Base-by-base conservation (phyloP, 1,140 invertebrate species). In the Drosophila hydei region DNA sequence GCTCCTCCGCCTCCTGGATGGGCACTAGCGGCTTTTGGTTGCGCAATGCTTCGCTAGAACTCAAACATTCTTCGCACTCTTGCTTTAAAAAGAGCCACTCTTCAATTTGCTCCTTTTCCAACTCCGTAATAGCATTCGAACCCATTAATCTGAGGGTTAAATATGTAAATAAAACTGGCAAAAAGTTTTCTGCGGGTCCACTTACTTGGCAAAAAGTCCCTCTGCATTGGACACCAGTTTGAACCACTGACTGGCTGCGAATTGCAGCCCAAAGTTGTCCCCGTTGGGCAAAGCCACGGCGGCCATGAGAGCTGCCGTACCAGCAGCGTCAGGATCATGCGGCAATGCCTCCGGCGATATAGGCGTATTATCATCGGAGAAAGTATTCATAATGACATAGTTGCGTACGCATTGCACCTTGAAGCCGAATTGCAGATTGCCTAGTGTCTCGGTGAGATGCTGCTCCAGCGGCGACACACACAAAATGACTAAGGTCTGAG, bases 11-110 rank as follows among this genome's bases (percentile, higher is more conserved):
- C 88, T 95, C 95, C 79, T 94, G 93, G 21, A 95, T 95, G 75
- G 93, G 92, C 71, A 94, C 94, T 14, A 95, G 89, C 0, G 93
- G 93, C 91, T 94, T 91, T 72, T 93, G 92, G 7, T 92, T 58
- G 74, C 91, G 84, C 42, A 90, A 78, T 0, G 78, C 91, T 45
- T 93, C 93, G 68, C 94, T 94, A 54, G 92, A 94, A 78, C 94
- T 94, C 21, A 97, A 93, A 83, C 96, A 97, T 74, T 96, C 96
- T 90, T 97, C 96, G 91, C 96, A 96, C 90, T 97, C 96, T 69
- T 96, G 95, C 91, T 97, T 97, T 69, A 96, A 92, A 76, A 95
- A 96, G 3, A 97, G 91, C 96, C 96, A 97, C 64, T 96, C 95
- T 84, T 96, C 95, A n/a, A 97, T 96, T 91, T 96, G 95, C 81